Base-by-base conservation (phyloP, 2,113 vertebrate genomes). In the Andinoacara biseriatus region DNA sequence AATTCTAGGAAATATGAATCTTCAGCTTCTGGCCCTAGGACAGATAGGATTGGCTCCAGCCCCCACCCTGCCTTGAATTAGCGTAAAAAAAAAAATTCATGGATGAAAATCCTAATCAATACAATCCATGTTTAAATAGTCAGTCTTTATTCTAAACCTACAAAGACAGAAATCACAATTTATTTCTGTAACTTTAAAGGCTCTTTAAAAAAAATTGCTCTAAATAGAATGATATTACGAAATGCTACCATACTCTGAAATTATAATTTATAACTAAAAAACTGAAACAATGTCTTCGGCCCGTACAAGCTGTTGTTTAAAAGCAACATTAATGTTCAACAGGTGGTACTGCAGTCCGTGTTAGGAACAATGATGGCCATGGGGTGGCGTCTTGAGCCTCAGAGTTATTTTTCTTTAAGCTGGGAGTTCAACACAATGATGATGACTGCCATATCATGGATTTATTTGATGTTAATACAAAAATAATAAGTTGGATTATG, bases 351-450 rank as follows among this genome's bases (percentile, higher is more conserved):
- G 78, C 78, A 80, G 63, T 17, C 33, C 20, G 2, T 3, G 1
- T 17, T 5, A 40, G 33, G 31, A 58, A 17, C 43, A 26, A 6
- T 0, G 9, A 4, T n/a, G 29, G 8, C 87, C 93, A 57, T 78
- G 43, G 74, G 91, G 80, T 86, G 92, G 91, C 91, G 91, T 76
- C 74, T 90, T 83, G 74, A 86, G 60, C 35, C 20, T 58, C 22
- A 11, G 76, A 88, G 76, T 85, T 92, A 76, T 88, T 89, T 82
- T 87, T 92, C 83, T 91, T 33, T n/a, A 77, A 76, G 74, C 67
- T 59, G 35, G 46, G 60, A 62, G 35, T 65, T 63, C 76, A 78
- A 76, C 86, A 86, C 85, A 86, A 88, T 79, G 81, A 82, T 77
- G 61, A 33, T 62, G 65, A 59, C 72, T 62, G 60, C 6, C 11